Evolutionary conservation across 2,888 invertebrate species (phyloP).

Genomic region (Dasypogon diadema): DNA sequence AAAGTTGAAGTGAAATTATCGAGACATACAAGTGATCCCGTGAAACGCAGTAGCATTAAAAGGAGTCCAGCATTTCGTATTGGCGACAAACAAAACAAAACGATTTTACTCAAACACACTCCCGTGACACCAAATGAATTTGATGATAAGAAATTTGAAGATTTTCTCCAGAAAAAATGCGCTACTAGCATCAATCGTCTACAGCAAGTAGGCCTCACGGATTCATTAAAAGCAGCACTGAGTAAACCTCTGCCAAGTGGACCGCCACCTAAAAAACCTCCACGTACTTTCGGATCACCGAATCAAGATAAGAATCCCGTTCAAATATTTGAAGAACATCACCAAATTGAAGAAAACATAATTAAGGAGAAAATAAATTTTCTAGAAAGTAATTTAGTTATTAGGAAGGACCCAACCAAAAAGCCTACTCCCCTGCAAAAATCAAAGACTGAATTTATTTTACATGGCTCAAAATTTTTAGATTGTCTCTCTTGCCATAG

Average conservation of each 20-base stretch:
- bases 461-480: conserved; percentile 58
- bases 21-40: conserved; percentile 66
- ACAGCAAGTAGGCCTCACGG: conserved; percentile 65
- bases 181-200: conserved; percentile 61
- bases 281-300: conserved; percentile 72
- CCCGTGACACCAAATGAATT: conserved; percentile 41
- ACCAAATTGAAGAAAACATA: conserved; percentile 52
- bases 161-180: conserved; percentile 61
- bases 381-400: conserved; percentile 60
- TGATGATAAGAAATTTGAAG: conserved; percentile 56
- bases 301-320: conserved; percentile 51
- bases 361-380: conserved; percentile 58
- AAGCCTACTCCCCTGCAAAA: conserved; percentile 58
- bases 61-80: conserved; percentile 72
- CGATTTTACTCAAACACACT: conserved; percentile 53
- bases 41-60: conserved; percentile 69
- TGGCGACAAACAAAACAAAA: conserved; percentile 63
- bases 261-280: conserved; percentile 83
- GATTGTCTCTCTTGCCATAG: conserved; percentile 59
- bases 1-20: conserved; percentile 53
- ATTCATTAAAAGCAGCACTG: conserved; percentile 76
- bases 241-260: conserved; percentile 77
- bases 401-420: conserved; percentile 59
- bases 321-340: conserved; percentile 21
- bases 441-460: conserved; percentile 59